Evolutionary conservation across 2,113 vertebrate species (phyloP), one percentile per base, ranked within the genome.

Genomic region (Mustela lutreola): DNA sequence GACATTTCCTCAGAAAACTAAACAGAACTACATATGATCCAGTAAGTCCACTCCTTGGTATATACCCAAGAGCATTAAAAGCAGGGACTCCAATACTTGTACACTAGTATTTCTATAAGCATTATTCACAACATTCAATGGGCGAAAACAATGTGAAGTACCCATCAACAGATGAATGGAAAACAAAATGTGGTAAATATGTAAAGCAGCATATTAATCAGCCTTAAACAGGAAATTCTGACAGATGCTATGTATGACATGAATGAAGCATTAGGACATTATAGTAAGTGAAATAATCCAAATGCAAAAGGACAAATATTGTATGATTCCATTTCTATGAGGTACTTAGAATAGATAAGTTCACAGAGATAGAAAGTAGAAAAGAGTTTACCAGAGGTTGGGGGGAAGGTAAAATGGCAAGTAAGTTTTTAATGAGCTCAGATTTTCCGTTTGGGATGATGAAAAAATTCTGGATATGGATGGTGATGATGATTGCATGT

Each of bases 181-280:
- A 73, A 81, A 48, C 33, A 70, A 71, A 79, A 92, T 16, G 19
- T 33, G 19, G 67, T 60, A 92, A 83, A 53, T 39, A 62, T 26
- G 31, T 76, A 83, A 22, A 62, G 60, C 31, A 45, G 50, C 70
- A 45, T 71, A 86, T 18, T 86, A 71, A 39, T 81, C 67, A 81
- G 45, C 65, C 39, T 73, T 78, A 42, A 93, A 75, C 53, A 85
- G 24, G 33, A 92, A 93, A 78, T 65, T 86, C n/a, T 78, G 82
- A 78, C n/a, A 78, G 19, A 60, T 26, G 45, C n/a, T 62, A 62
- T 58, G 19, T 79, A 78, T 28, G 65, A 79, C n/a, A 78, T 26
- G 50, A 14, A 58, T 75, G 18, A 81, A 81, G n/a, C 53, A 83
- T 53, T n/a, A 94, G 33, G 26, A 89, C 18, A 39, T 89, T 80